phyloP scores from a whole-genome alignment of 2,888 invertebrate species.

The Trachelus tabidus region DNA sequence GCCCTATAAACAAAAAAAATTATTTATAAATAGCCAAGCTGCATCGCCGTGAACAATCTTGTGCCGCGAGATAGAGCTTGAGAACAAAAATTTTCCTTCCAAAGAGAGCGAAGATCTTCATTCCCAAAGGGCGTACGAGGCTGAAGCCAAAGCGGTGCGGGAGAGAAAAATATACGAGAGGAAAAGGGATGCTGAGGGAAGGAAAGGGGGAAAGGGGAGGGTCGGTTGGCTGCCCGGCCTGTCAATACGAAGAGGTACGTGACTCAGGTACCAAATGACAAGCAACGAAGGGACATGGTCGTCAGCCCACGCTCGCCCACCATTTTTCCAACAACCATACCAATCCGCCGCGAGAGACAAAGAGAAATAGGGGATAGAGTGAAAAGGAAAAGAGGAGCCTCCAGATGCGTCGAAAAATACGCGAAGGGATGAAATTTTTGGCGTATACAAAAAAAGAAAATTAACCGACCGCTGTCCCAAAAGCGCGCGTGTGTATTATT shows the following conservation, averaged over 20 bases:
- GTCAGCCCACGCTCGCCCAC: not conserved
- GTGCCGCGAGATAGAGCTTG: not conserved
- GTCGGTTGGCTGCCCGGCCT: constrained; percentile 48
- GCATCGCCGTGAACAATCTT: not conserved
- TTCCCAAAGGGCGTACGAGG: not conserved
- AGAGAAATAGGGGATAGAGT: constrained; percentile 8
- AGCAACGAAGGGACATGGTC: constrained; percentile 8
- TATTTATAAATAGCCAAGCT: not conserved
- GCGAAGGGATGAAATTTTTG: not conserved
- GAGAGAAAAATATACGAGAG: not conserved
- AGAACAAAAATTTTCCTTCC: not conserved
- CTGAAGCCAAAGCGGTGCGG: not conserved
- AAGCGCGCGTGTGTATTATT: not conserved
- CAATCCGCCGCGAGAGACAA: constrained; percentile 19
- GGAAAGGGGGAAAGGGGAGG: constrained; percentile 24
- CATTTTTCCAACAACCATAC: constrained; percentile 25
- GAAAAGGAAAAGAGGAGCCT: constrained; percentile 20
- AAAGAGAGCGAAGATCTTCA: not conserved
- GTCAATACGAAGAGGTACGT: constrained; percentile 63
- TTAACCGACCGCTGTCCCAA: not conserved
- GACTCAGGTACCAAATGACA: constrained; percentile 60
- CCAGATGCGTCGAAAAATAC: not conserved
- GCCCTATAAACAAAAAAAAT: not conserved
- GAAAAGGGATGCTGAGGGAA: not conserved
- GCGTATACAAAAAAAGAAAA: not conserved